A percentile compares a stretch with the other conserved stretches of the same genome.
Conservation (phyloP, 2,888 invertebrate species). For the Spicauda simplicius region DNA sequence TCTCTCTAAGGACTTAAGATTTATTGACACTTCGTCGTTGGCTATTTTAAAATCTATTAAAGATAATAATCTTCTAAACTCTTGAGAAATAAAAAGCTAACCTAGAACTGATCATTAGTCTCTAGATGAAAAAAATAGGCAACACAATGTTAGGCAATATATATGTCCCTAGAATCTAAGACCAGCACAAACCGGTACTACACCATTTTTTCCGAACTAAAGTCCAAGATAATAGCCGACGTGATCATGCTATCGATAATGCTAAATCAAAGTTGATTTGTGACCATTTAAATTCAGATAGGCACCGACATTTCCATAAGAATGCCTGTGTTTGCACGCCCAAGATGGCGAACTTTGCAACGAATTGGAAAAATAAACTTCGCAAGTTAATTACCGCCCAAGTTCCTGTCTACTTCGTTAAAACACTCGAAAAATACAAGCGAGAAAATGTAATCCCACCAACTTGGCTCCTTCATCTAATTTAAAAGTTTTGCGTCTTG, state of each 20-base stretch:
- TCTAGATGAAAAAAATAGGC: no score
- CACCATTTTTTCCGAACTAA: not conserved
- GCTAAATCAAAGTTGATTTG: slow-evolving; percentile 45
- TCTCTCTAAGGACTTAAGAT: not conserved
- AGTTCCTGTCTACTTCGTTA: slow-evolving; percentile 33
- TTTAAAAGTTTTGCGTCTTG: slow-evolving; percentile 27
- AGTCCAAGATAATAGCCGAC: slow-evolving; percentile 1
- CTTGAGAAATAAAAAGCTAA: no score
- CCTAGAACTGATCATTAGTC: no score
- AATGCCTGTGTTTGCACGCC: slow-evolving; percentile 53
- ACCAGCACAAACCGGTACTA: not conserved
- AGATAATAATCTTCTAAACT: no score
- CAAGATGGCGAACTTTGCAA: slow-evolving; percentile 23
- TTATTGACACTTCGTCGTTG: not conserved
- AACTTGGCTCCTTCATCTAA: slow-evolving; percentile 23
- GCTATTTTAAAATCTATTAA: no score
- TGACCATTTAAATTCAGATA: slow-evolving; percentile 57
- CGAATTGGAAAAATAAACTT: slow-evolving; percentile 57
- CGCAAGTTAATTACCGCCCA: slow-evolving; percentile 56
- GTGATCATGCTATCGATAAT: not conserved
- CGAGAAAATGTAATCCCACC: slow-evolving; percentile 25
- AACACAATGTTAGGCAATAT: no score
- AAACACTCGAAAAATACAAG: slow-evolving; percentile 28
- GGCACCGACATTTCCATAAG: slow-evolving; percentile 62
- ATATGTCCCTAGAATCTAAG: not conserved